Evolutionary conservation across 2,888 invertebrate genomes (phyloP), one percentile per base, ranked within the genome.

Genomic region (Quadroppia sp.): DNA sequence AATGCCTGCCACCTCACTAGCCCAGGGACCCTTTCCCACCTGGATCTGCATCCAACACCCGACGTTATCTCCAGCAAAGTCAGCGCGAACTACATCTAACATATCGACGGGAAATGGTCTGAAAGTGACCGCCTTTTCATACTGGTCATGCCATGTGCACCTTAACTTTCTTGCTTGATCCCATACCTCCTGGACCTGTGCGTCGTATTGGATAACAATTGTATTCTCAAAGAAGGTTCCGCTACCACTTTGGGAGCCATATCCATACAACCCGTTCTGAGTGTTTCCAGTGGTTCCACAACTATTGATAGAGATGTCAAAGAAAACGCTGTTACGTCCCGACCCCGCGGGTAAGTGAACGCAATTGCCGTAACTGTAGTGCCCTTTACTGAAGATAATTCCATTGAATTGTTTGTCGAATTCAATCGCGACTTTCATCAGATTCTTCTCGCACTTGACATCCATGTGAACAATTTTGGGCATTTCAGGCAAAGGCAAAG

Each of bases 41-140:
- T 95, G 94, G 78, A 95, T 94, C 82, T 94, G 94, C 94, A 95
- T 94, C 94, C 94, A 95, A 83, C 94, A 94, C 23, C 94, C 94
- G 1, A 94, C 93, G 80, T 95, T 95, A 80, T 95, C 94, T 0
- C 94, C 94, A 75, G 94, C 93, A 79, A 95, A 95, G 80, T 94
- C 94, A 2, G 94, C 94, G 72, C 93, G 85, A n/a, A 94, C 93
- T 4, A 94, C 94, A 82, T 94, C 94, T 72, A 94, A 81, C 93
- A 94, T 94, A 81, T 94, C 94, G 1, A 95, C 94, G 0, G 94
- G 93, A 87, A 94, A 94, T 0, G 94, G 94, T 72, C 94, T 85
- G 85, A 94, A 94, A 0, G 94, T 94, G 0, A 94, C 94, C 6
- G 94, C 92, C 81, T 95, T 95, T 83, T 95, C 94, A 80, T 94